phyloP scores from a whole-genome alignment of 2,797 vertebrate genomes.

The Pangasius larnaudii region DNA sequence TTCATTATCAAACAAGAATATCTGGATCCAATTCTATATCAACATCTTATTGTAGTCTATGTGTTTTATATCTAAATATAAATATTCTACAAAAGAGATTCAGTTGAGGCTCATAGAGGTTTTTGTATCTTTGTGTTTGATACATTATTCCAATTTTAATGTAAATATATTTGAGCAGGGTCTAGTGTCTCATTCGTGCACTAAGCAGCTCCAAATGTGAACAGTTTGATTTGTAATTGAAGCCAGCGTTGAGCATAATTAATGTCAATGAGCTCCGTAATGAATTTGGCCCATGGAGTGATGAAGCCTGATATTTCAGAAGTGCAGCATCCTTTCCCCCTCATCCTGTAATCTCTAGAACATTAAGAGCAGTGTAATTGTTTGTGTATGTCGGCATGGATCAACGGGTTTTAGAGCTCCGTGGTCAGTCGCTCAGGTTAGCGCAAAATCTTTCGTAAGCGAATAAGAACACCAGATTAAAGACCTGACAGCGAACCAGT shows the following conservation, averaged over 20 bases:
- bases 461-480: background rate
- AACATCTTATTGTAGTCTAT: too few relatives aligned
- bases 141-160: background rate
- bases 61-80: too few relatives aligned
- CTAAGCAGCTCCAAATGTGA: background rate
- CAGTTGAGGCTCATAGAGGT: too few relatives aligned
- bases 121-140: too few relatives aligned
- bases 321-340: slow-evolving; percentile 20
- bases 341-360: slow-evolving; percentile 31
- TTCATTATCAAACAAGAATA: background rate
- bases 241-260: slow-evolving; percentile 41
- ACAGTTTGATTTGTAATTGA: slow-evolving; percentile 38
- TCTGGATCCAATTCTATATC: too few relatives aligned
- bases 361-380: slow-evolving; percentile 28
- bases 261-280: slow-evolving; percentile 49
- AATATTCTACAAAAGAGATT: too few relatives aligned
- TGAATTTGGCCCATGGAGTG: slow-evolving; percentile 44
- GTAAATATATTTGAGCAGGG: background rate
- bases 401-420: slow-evolving; percentile 11
- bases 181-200: background rate
- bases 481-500: background rate
- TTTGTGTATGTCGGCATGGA: slow-evolving; percentile 35
- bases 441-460: background rate
- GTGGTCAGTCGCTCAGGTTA: slow-evolving; percentile 16
- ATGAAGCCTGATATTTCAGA: slow-evolving; percentile 43